Base-by-base conservation (phyloP, 2,113 vertebrate genomes). In the Falco punctatus region DNA sequence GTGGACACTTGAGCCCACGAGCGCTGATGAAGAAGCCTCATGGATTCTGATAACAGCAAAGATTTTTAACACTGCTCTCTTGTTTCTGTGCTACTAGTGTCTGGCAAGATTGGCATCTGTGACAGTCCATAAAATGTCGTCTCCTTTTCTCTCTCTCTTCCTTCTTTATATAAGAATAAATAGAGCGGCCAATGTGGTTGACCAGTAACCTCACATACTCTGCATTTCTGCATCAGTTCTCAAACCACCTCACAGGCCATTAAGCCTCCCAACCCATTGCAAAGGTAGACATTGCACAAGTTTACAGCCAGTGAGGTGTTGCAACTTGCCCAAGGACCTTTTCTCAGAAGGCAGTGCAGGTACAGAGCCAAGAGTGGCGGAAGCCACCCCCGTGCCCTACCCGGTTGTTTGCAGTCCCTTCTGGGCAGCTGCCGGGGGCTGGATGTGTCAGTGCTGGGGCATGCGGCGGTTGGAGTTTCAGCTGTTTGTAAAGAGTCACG, bases 21-120 rank as follows among this genome's bases (percentile, higher is more conserved):
- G 44, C 7, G 1, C 27, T 48, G 33, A 49, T 23, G n/a, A 51
- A 69, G 51, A 52, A 82, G 35, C 33, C 33, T 84, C 0, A 0
- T 35, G 48, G 42, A 40, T 75, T 82, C 61, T 69, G 33, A 67
- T 40, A 44, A 44, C 16, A 71, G 33, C 28, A 33, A 30, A 65
- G 27, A 57, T 75, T 72, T 92, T 77, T 72, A 44, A 57, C 22
- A 11, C 52, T 40, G 6, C 13, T 72, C 15, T 79, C 48, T 30
- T 51, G 3, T 46, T 91, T 75, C 62, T 88, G 27, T 82, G 62
- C 27, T 0, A 0, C 73, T 54, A 67, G 46, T 58, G 49, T 51
- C 15, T 48, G 65, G 66, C 5, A 35, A 61, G 32, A 30, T 17
- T 57, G 52, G 17, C 30, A 24, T 46, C 33, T n/a, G 10, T 35